phyloP scores from a whole-genome alignment of 2,113 vertebrate species.

The Merops nubicus region DNA sequence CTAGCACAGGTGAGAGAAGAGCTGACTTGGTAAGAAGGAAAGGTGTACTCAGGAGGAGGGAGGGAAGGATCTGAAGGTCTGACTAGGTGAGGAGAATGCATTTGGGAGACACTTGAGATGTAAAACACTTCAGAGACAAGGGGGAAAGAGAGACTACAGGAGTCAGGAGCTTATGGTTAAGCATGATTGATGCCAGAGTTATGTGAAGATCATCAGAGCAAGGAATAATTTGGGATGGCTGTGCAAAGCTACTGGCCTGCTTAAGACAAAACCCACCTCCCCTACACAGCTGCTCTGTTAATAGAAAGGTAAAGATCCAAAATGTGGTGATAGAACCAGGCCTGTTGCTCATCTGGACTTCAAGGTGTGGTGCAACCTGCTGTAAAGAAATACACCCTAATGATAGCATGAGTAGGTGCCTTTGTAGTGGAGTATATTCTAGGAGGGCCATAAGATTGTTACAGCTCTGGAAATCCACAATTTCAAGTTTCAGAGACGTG shows the following conservation, averaged over 20 bases:
- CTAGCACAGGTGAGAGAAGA: not conserved
- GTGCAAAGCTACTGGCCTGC: not conserved
- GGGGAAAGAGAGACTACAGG: not conserved
- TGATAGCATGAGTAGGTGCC: not conserved
- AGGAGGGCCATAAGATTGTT: not conserved
- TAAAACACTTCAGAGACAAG: not conserved
- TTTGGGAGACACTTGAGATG: not conserved
- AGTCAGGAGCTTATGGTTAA: not conserved
- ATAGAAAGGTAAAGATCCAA: not conserved
- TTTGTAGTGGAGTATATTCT: not conserved
- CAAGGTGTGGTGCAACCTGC: not conserved
- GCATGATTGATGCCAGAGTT: not conserved
- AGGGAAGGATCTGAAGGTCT: not conserved
- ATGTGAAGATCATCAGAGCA: not conserved
- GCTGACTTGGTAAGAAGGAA: not conserved
- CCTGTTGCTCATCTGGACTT: not conserved
- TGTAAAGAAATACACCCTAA: rapidly evolving
- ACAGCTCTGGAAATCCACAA: not conserved
- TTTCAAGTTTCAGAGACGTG: not conserved
- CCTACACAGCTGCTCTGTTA: not conserved
- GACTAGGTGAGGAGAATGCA: not conserved
- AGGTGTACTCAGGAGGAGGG: not conserved
- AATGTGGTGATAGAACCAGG: not conserved
- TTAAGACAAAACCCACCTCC: not conserved
- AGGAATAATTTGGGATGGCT: not conserved